A percentile compares a stretch with the other conserved stretches of the same genome.
Evolutionary conservation across 2,797 vertebrate species (phyloP).

Genomic region (Tachyglossus aculeatus): DNA sequence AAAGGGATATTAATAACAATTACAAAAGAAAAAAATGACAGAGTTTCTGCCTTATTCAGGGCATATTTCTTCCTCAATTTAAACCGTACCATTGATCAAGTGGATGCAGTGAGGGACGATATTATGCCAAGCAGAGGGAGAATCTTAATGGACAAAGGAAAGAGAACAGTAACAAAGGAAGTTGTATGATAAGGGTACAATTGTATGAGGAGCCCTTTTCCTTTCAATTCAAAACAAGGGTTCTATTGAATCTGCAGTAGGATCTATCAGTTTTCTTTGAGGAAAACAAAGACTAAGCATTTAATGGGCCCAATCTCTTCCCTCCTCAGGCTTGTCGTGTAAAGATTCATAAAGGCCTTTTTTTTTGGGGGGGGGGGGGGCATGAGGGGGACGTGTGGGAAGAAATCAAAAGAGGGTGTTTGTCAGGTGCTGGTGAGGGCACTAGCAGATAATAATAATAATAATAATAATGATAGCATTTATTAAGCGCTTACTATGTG

Average conservation of each 20-base stretch:
- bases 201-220: constrained; percentile 11
- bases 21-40: constrained; percentile 8
- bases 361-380: no score
- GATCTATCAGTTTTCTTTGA: constrained; percentile 43
- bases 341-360: no score
- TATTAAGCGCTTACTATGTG: no score
- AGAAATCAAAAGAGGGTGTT: no score
- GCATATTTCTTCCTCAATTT: not conserved
- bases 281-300: constrained; percentile 22
- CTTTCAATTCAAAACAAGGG: constrained; percentile 22
- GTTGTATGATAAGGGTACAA: not conserved
- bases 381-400: no score
- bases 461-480: no score
- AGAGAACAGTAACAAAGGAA: not conserved
- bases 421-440: no score
- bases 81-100: not conserved
- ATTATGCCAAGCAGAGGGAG: not conserved
- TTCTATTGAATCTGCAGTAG: constrained; percentile 29
- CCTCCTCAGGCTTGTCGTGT: no score
- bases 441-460: no score
- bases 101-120: not conserved
- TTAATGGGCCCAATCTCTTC: no score
- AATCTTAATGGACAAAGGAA: not conserved
- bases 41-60: not conserved
- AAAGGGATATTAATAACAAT: not conserved